phyloP scores from a whole-genome alignment of 1,140 invertebrate species.

The Tribolium madens region DNA sequence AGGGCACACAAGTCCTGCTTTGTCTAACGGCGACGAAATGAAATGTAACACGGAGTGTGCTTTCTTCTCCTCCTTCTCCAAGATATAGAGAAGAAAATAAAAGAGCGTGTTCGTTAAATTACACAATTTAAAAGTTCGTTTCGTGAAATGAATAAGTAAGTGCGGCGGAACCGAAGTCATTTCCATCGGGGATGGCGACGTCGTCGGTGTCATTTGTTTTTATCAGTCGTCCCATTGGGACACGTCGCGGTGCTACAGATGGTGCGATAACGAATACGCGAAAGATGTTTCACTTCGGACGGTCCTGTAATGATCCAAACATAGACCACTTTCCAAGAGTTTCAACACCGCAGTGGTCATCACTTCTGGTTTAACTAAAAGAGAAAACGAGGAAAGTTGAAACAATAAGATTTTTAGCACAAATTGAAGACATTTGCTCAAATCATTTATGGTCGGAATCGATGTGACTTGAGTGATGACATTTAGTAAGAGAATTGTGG shows the following conservation, averaged over 20 bases:
- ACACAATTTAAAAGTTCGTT: slow-evolving; percentile 66
- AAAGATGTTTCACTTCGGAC: slow-evolving; percentile 24
- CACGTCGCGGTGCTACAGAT: slow-evolving; percentile 45
- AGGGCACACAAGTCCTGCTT: slow-evolving; percentile 46
- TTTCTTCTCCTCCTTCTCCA: slow-evolving; percentile 32
- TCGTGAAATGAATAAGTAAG: slow-evolving; percentile 66
- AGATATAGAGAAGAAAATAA: slow-evolving; percentile 58
- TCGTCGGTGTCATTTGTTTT: slow-evolving; percentile 63
- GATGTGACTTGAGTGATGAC: too few relatives aligned
- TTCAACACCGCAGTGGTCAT: background rate
- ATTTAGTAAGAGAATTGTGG: too few relatives aligned
- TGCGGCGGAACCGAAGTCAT: slow-evolving; percentile 58
- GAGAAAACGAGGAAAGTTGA: background rate
- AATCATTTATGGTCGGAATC: background rate
- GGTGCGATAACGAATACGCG: slow-evolving; percentile 57
- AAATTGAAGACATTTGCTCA: background rate
- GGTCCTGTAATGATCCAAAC: slow-evolving; percentile 16
- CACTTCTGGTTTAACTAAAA: background rate
- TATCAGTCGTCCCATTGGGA: slow-evolving; percentile 60
- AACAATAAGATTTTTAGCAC: slow-evolving; percentile 1
- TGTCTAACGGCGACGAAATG: slow-evolving; percentile 61
- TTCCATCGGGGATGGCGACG: slow-evolving; percentile 58
- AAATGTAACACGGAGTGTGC: slow-evolving; percentile 55
- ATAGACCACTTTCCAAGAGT: background rate
- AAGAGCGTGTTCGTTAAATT: slow-evolving; percentile 64